Base-by-base conservation (phyloP, 2,797 vertebrate genomes). In the Acanthurus lineatus region DNA sequence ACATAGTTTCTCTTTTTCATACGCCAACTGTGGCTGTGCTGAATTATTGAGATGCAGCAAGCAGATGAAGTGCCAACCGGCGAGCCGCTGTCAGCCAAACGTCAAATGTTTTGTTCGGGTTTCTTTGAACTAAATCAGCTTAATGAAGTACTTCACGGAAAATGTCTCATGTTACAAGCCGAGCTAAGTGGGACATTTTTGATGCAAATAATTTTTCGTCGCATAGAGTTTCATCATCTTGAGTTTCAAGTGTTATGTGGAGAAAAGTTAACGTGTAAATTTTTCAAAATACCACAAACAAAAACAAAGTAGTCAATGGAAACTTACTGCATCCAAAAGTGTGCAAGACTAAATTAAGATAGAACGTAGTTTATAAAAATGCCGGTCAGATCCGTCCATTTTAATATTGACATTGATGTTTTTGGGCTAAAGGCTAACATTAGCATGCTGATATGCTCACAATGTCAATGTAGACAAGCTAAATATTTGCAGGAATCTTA, bases 1-100 rank as follows among this genome's bases (percentile, higher is more conserved):
- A 82, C 88, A 74, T 71, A 76, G 90, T 94, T 94, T 94, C 90
- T 94, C 89, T 93, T 93, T 92, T 91, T 89, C 85, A 86, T 86
- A 62, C 35, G 71, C 84, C 90, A 92, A 91, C 91, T 90, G 90
- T 78, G 87, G 69, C 81, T 42, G 62, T 56, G 66, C 88, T 92
- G 87, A 94, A 95, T 95, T 91, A 94, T 93, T 94, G 83, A 95
- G 88, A 61, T 60, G 22, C 77, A 56, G 76, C 77, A 49, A 81
- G 82, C 76, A 57, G 82, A 86, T 62, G 76, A 90, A 88, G 86
- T 82, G 82, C 82, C 87, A 63, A 68, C 63, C 82, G 25, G 28
- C 51, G 19, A 52, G 63, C 66, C 40, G 51, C 86, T 61, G 81
- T 81, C 79, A 56, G 72, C 52, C 20, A 12, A 60, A 47, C 77